Percentiles rank a stretch among this genome's conserved stretches.
phyloP scores from a whole-genome alignment of 2,797 vertebrate genomes.

The Phoebastria nigripes region DNA sequence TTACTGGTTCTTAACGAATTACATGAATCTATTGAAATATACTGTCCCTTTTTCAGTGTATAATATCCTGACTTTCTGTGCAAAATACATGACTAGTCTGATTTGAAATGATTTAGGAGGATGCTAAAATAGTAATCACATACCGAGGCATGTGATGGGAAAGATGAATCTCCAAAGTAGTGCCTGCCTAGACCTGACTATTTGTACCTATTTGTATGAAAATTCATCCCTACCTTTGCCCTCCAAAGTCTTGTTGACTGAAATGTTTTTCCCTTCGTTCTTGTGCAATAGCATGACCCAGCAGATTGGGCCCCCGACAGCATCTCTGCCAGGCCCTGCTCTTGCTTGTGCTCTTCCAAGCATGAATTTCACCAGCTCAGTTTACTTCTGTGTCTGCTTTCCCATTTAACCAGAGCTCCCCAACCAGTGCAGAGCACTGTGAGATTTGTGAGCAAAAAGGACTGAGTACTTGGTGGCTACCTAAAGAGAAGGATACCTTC shows the following conservation, averaged over 20 bases:
- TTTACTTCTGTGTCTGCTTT: background rate
- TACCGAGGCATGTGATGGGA: background rate
- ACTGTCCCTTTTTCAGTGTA: background rate
- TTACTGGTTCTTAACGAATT: background rate
- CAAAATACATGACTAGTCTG: background rate
- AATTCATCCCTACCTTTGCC: background rate
- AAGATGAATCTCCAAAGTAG: background rate
- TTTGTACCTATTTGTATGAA: background rate
- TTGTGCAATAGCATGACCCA: background rate
- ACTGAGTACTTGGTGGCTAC: too few species aligned
- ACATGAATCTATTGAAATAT: background rate
- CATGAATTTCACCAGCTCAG: background rate
- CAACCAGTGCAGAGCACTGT: background rate
- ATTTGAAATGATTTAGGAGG: background rate
- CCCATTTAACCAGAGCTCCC: background rate
- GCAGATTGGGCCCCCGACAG: background rate
- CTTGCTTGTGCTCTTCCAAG: background rate
- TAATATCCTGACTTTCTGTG: background rate
- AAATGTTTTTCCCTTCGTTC: background rate
- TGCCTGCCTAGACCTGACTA: background rate
- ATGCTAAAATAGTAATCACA: background rate
- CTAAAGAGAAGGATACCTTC: background rate
- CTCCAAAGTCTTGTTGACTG: background rate
- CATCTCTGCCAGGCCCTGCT: background rate
- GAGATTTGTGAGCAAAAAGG: background rate